Evolutionary conservation across 2,797 vertebrate genomes (phyloP).

Genomic region (Synanceia verrucosa): DNA sequence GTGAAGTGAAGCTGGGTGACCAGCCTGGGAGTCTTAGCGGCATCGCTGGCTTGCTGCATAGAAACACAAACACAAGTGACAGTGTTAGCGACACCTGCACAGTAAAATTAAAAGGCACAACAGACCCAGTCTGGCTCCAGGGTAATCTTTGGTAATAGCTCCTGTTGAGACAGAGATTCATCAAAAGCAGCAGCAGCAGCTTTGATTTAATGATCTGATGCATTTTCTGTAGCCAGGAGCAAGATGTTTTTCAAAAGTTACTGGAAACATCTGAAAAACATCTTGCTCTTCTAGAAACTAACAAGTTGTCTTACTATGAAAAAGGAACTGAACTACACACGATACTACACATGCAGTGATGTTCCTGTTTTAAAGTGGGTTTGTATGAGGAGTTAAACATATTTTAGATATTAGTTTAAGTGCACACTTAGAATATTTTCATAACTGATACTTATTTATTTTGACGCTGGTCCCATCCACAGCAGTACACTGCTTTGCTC

Average conservation of each 20-base stretch:
- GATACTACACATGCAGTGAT: background rate
- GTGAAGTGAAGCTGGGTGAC: constrained; percentile 97
- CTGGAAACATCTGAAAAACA: too few relatives aligned
- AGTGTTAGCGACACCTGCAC: background rate
- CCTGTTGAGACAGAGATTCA: background rate
- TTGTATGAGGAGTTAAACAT: background rate
- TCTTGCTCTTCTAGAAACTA: background rate
- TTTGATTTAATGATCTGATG: background rate
- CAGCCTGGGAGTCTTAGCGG: constrained; percentile 88
- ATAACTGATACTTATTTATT: background rate
- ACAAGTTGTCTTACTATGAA: background rate
- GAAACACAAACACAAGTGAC: constrained; percentile 61
- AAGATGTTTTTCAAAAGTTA: background rate
- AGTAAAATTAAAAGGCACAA: background rate
- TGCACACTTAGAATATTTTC: too few relatives aligned
- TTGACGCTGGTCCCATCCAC: background rate
- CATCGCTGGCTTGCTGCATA: constrained; percentile 86
- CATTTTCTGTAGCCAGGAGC: background rate
- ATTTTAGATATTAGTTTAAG: too few relatives aligned
- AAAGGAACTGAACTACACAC: background rate
- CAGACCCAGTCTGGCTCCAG: background rate
- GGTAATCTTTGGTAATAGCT: background rate
- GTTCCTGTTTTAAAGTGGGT: background rate
- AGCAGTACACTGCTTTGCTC: background rate
- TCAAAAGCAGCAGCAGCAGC: background rate